Evolutionary conservation across 2,888 invertebrate genomes (phyloP).

Genomic region (Sinelater perroti): DNA sequence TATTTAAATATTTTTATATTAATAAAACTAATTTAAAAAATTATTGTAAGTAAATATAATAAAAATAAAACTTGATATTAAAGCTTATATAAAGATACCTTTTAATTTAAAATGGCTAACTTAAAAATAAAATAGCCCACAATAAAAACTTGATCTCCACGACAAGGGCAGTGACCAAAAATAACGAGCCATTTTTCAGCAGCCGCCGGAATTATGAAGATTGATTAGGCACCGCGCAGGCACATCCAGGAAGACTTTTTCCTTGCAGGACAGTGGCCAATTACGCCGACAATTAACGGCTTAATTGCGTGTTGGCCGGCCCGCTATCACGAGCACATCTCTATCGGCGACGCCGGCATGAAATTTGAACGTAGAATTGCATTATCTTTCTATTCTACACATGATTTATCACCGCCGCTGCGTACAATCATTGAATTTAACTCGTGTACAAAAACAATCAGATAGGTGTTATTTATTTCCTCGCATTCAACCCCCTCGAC

Average conservation of each 20-base stretch:
- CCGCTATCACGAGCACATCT: conserved; percentile 29
- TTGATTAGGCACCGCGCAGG: not conserved
- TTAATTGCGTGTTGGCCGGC: conserved; percentile 24
- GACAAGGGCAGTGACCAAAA: no score
- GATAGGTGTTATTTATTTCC: conserved; percentile 32
- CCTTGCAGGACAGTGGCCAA: not conserved
- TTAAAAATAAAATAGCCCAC: no score
- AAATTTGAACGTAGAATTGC: conserved; percentile 43
- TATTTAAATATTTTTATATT: no score
- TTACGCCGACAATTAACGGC: conserved; percentile 21
- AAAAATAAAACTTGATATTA: no score
- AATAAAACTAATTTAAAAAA: no score
- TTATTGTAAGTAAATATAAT: no score
- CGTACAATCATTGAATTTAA: conserved; percentile 43
- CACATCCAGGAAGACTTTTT: not conserved
- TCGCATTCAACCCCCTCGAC: conserved; percentile 16
- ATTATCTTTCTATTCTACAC: conserved; percentile 45
- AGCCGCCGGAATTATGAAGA: conserved; percentile 5
- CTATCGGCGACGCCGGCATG: conserved; percentile 37
- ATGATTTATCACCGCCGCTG: conserved; percentile 42
- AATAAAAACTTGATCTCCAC: no score
- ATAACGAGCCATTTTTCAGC: no score
- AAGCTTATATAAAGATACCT: no score
- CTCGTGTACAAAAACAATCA: conserved; percentile 30
- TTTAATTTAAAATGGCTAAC: no score